Percentiles rank a stretch among this genome's conserved stretches.
Conservation (phyloP, 2,113 vertebrate genomes). For the Elephantulus edwardii region DNA sequence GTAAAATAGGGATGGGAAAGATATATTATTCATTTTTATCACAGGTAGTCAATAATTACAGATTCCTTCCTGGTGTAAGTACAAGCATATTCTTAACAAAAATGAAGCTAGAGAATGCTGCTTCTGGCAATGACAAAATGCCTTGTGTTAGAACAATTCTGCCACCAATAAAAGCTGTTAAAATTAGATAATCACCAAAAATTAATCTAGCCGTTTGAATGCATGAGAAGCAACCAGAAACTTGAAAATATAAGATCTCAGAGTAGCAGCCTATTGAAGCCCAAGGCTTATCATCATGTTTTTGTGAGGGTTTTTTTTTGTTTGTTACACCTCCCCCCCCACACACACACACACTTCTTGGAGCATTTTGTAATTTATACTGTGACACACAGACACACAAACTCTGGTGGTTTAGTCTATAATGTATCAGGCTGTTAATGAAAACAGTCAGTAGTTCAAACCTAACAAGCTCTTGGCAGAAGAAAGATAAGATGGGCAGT, state of each 20-base stretch:
- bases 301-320: too few species aligned
- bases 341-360: too few species aligned
- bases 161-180: not conserved
- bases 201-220: not conserved
- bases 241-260: not conserved
- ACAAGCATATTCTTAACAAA: not conserved
- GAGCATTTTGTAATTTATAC: not conserved
- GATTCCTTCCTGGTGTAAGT: not conserved
- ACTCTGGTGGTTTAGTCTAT: too few species aligned
- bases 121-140: not conserved
- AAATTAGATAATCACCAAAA: not conserved
- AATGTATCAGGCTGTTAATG: too few species aligned
- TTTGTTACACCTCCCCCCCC: too few species aligned
- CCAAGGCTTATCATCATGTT: not conserved
- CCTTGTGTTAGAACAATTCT: not conserved
- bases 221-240: not conserved
- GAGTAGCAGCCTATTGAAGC: not conserved
- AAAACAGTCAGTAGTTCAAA: too few species aligned
- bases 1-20: conserved; percentile 39
- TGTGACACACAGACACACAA: not conserved
- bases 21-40: not conserved
- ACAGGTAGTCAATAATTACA: conserved; percentile 15
- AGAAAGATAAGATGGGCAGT: too few species aligned
- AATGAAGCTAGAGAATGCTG: not conserved
- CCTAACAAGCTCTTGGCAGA: not conserved